Percentiles rank a stretch among this genome's conserved stretches.
Evolutionary conservation across 37 sponge, comb jelly and placozoan species (phyloP).

Genomic region (Chondrosia reniformis): DNA sequence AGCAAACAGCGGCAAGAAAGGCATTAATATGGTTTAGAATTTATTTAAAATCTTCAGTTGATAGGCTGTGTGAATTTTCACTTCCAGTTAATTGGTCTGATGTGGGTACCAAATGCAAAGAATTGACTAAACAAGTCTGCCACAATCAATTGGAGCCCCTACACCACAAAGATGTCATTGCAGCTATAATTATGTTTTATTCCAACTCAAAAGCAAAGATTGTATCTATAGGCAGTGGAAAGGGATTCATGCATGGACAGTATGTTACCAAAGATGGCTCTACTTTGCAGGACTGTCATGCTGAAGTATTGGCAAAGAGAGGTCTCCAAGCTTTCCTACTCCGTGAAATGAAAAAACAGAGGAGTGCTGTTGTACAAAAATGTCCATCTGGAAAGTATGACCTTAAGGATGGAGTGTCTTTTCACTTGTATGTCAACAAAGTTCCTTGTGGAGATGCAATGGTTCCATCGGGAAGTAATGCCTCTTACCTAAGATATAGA

Average conservation of each 20-base stretch:
- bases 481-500: neutral
- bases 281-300: neutral
- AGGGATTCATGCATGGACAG: neutral
- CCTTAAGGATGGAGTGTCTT: neutral
- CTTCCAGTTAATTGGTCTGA: too few relatives aligned
- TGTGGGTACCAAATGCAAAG: too few relatives aligned
- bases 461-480: neutral
- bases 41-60: too few relatives aligned
- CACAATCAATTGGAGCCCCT: too few relatives aligned
- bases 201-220: neutral
- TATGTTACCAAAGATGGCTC: neutral
- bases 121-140: too few relatives aligned
- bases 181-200: neutral
- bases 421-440: constrained; percentile 16
- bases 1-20: too few relatives aligned
- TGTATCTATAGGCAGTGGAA: constrained; percentile 1
- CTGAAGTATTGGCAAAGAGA: constrained; percentile 3
- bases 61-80: too few relatives aligned
- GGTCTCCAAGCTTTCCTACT: neutral
- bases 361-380: neutral
- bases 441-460: constrained; percentile 5
- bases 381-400: neutral
- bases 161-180: too few relatives aligned
- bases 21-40: too few relatives aligned
- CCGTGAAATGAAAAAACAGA: neutral